phyloP scores from a whole-genome alignment of 1,140 invertebrate genomes.

The Bombus haemorrhoidalis region DNA sequence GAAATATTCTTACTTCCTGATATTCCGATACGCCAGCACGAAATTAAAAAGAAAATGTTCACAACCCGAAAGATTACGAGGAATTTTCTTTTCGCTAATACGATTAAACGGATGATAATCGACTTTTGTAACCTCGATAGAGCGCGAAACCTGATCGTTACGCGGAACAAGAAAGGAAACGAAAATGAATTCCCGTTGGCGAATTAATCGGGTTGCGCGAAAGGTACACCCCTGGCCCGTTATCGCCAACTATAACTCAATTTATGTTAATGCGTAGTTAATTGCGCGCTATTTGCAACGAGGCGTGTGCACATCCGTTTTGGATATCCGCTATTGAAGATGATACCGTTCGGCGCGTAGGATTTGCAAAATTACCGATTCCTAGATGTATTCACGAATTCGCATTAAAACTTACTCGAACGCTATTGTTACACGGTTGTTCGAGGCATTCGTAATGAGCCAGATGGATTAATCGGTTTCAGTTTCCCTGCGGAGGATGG shows the following conservation, averaged over 20 bases:
- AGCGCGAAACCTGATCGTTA: slow-evolving; percentile 7
- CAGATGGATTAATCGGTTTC: background rate
- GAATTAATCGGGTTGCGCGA: slow-evolving; percentile 33
- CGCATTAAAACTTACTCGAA: slow-evolving; percentile 5
- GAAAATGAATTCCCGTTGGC: slow-evolving; percentile 13
- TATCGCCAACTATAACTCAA: slow-evolving; percentile 40
- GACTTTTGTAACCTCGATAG: background rate
- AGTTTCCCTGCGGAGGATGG: background rate
- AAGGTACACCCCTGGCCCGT: slow-evolving; percentile 11
- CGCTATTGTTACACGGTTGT: background rate
- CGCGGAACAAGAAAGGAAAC: background rate
- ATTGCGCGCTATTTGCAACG: slow-evolving; percentile 29
- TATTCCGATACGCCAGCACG: too few species aligned
- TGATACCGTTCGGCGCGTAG: slow-evolving; percentile 19
- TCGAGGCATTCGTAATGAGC: slow-evolving; percentile 3
- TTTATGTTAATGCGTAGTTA: slow-evolving; percentile 53
- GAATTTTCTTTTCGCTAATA: background rate
- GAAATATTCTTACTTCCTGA: too few species aligned
- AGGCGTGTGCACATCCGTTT: slow-evolving; percentile 1
- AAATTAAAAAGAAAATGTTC: too few species aligned
- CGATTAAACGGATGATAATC: background rate
- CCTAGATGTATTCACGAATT: slow-evolving; percentile 5
- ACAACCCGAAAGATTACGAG: background rate
- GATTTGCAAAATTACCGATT: slow-evolving; percentile 29
- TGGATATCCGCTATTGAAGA: slow-evolving; percentile 31